Conservation (phyloP, 2,888 invertebrate species). For the Podotricha telesiphe region DNA sequence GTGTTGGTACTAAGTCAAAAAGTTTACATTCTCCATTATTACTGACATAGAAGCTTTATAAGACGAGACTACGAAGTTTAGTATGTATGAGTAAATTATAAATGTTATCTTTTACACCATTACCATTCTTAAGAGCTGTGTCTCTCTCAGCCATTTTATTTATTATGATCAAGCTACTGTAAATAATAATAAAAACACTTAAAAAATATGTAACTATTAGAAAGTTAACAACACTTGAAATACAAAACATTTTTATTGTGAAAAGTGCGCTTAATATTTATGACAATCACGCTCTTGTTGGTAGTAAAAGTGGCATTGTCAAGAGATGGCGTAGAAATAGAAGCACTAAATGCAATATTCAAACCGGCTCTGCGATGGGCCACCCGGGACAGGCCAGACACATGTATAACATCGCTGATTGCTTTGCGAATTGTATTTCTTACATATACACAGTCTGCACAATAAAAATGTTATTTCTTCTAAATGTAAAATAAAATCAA, state of each 20-base stretch:
- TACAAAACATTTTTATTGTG: conserved; percentile 20
- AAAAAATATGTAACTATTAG: neutral
- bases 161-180: neutral
- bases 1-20: neutral
- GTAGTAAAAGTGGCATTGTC: conserved; percentile 30
- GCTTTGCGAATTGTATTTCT: conserved; percentile 66
- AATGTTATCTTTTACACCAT: too few species aligned
- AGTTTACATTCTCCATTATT: neutral
- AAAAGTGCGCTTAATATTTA: conserved; percentile 26
- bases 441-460: conserved; percentile 60
- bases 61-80: too few species aligned
- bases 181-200: neutral
- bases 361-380: conserved; percentile 66
- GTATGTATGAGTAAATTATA: too few species aligned
- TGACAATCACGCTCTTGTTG: conserved; percentile 31
- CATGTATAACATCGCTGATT: conserved; percentile 71
- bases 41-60: too few species aligned
- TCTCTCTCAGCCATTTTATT: neutral
- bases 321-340: conserved; percentile 48
- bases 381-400: conserved; percentile 65
- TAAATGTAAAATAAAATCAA: conserved; percentile 9
- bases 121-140: too few species aligned
- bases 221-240: neutral
- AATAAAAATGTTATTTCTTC: conserved; percentile 39
- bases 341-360: conserved; percentile 75